phyloP scores from a whole-genome alignment of 2,113 vertebrate genomes.

The Tamias sibiricus region DNA sequence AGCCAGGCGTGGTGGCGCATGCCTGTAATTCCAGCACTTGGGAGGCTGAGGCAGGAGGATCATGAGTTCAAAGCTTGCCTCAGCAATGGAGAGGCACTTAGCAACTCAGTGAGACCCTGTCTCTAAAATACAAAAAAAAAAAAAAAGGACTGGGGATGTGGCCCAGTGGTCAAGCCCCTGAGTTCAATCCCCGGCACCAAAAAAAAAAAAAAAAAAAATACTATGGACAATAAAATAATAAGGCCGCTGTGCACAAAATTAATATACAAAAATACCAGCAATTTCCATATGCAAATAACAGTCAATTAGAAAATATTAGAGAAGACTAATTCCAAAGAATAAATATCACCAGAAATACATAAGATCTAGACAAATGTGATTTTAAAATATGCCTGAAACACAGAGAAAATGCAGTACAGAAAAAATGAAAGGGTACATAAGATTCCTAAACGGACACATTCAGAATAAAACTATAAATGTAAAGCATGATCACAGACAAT shows the following conservation, averaged over 20 bases:
- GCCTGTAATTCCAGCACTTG: too few species aligned
- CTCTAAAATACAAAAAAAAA: too few species aligned
- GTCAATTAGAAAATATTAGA: neutral
- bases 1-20: too few species aligned
- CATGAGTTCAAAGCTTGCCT: too few species aligned
- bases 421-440: neutral
- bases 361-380: neutral
- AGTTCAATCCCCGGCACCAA: too few species aligned
- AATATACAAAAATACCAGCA: neutral
- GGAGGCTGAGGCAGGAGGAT: too few species aligned
- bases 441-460: neutral
- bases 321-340: constrained; percentile 30
- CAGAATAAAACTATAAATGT: neutral
- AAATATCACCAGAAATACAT: neutral
- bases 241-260: constrained; percentile 9
- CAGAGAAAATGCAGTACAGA: neutral
- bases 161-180: too few species aligned
- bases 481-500: neutral
- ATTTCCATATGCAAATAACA: neutral
- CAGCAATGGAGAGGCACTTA: too few species aligned
- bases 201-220: too few species aligned
- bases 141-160: too few species aligned
- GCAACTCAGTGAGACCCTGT: too few species aligned
- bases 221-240: neutral
- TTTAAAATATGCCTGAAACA: neutral